A percentile compares a stretch with the other conserved stretches of the same genome.
Evolutionary conservation across 2,113 vertebrate species (phyloP).

Genomic region (Ageneiosus marmoratus): DNA sequence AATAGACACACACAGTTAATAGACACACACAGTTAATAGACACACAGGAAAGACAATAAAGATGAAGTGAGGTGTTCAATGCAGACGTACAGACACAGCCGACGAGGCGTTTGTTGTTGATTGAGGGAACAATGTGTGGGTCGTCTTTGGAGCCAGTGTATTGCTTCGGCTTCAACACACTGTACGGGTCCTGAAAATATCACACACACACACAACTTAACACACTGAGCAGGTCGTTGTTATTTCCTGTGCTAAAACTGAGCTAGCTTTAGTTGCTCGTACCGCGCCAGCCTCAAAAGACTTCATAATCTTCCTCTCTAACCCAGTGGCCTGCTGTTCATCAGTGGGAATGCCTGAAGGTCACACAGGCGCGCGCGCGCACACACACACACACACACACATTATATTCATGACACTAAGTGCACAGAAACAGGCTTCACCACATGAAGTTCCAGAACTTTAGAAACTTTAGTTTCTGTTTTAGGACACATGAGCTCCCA

Average conservation of each 20-base stretch:
- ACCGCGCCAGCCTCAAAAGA: constrained; percentile 75
- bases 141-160: constrained; percentile 83
- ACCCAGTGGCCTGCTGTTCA: constrained; percentile 83
- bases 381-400: not conserved
- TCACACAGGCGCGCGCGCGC: not conserved
- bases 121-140: constrained; percentile 85
- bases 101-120: constrained; percentile 82
- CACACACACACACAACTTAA: not conserved
- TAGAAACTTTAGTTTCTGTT: not conserved
- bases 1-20: too few species aligned
- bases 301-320: constrained; percentile 78
- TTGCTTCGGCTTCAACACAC: constrained; percentile 75
- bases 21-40: too few species aligned
- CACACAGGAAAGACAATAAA: not conserved
- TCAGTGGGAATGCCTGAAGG: constrained; percentile 78
- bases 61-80: not conserved
- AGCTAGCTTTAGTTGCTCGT: constrained; percentile 31
- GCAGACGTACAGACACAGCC: constrained; percentile 85
- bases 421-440: not conserved
- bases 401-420: not conserved
- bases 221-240: not conserved
- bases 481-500: not conserved
- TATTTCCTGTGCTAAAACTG: not conserved
- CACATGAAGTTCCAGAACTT: not conserved
- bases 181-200: constrained; percentile 80